Evolutionary conservation across 2,797 vertebrate genomes (phyloP).

Genomic region (Rhodeus uyekii): DNA sequence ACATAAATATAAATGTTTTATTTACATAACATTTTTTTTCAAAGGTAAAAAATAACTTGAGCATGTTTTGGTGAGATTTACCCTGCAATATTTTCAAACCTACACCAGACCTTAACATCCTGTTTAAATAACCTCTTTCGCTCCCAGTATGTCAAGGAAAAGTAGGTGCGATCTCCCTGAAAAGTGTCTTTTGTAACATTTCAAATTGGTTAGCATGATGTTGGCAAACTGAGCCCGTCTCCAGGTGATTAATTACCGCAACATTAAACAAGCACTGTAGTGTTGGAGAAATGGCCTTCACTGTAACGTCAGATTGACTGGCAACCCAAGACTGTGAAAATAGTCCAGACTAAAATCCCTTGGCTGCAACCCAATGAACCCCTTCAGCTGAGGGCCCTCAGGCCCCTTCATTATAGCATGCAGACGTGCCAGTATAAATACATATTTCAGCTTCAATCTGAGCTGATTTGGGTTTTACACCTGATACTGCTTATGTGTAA

Average conservation of each 20-base stretch:
- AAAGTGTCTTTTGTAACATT: constrained; percentile 55
- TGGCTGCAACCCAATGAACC: constrained; percentile 45
- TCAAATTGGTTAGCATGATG: constrained; percentile 50
- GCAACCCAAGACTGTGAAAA: constrained; percentile 54
- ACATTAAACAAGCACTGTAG: constrained; percentile 50
- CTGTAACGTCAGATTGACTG: constrained; percentile 46
- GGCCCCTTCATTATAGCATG: constrained; percentile 43
- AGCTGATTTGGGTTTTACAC: constrained; percentile 26
- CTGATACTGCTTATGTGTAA: constrained; percentile 8
- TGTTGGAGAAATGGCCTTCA: constrained; percentile 51
- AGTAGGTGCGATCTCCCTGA: constrained; percentile 28
- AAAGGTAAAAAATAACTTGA: neutral
- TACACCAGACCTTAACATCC: constrained; percentile 54
- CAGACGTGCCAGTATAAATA: constrained; percentile 57
- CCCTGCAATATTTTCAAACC: constrained; percentile 33
- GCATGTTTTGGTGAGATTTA: constrained; percentile 1
- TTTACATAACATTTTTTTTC: neutral
- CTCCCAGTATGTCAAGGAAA: constrained; percentile 38
- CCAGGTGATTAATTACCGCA: constrained; percentile 56
- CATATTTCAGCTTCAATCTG: constrained; percentile 49
- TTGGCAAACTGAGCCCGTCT: constrained; percentile 52
- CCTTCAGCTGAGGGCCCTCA: constrained; percentile 39
- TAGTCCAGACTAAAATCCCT: constrained; percentile 42
- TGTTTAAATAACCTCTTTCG: constrained; percentile 51
- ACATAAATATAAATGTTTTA: neutral